Evolutionary conservation across 2,888 invertebrate genomes (phyloP).

Genomic region (Caenorhabditis doughertyi): DNA sequence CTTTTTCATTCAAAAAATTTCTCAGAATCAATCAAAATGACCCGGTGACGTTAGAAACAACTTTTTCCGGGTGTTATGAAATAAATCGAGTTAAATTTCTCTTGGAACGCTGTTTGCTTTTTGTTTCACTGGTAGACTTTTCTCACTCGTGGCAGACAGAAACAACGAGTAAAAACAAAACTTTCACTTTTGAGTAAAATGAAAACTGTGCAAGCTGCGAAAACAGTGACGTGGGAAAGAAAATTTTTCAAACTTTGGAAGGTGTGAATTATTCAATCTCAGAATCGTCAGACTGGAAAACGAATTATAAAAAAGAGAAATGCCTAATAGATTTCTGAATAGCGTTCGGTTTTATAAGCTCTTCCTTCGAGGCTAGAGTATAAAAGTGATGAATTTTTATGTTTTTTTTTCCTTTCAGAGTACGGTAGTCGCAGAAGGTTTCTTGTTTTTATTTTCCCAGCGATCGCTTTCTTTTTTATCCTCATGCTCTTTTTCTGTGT

Average conservation of each 20-base stretch:
- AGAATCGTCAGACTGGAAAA: constrained; percentile 15
- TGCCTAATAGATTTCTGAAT: neutral
- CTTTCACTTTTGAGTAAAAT: too few relatives aligned
- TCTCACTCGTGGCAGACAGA: too few relatives aligned
- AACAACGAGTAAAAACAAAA: too few relatives aligned
- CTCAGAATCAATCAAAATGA: constrained; percentile 5
- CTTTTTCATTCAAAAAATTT: neutral
- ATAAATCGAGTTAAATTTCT: neutral
- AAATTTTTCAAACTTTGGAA: neutral
- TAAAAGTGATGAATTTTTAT: too few relatives aligned
- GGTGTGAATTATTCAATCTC: constrained; percentile 3
- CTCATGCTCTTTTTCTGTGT: neutral
- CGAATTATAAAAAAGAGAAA: neutral
- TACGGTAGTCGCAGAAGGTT: constrained; percentile 4
- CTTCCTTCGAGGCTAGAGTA: constrained; percentile 5
- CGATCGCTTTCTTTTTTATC: too few relatives aligned
- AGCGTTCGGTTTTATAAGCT: neutral
- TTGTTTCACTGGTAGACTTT: too few relatives aligned
- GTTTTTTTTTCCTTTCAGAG: too few relatives aligned
- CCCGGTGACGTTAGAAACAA: neutral
- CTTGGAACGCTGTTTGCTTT: too few relatives aligned
- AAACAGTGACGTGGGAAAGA: neutral
- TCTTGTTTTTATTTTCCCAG: neutral
- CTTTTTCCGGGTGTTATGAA: neutral
- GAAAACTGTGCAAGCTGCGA: too few relatives aligned